Evolutionary conservation across 2,888 invertebrate genomes (phyloP).

Genomic region (Trichacis sp.): DNA sequence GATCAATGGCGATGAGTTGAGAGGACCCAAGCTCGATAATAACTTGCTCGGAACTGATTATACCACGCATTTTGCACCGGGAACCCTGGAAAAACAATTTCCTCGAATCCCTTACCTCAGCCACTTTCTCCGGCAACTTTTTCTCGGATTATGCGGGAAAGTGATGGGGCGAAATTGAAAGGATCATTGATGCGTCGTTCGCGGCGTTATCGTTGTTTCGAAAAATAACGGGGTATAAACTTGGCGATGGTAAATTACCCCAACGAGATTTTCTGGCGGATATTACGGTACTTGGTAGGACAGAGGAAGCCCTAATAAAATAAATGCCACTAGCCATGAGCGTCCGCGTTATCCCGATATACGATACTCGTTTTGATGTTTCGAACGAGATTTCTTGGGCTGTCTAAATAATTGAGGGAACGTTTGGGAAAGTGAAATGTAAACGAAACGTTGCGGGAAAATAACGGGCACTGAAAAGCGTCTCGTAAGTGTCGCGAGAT

Average conservation of each 20-base stretch:
- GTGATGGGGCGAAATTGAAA: background rate
- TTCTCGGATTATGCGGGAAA: background rate
- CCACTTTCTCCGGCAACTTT: too few relatives aligned
- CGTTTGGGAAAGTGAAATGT: too few relatives aligned
- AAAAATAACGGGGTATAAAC: constrained; percentile 11
- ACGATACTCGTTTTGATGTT: constrained; percentile 12
- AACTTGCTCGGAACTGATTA: too few relatives aligned
- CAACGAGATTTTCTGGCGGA: constrained; percentile 16
- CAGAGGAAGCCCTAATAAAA: constrained; percentile 23
- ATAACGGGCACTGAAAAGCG: too few relatives aligned
- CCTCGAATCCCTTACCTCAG: too few relatives aligned
- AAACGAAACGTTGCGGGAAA: too few relatives aligned
- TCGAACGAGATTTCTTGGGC: constrained; percentile 4
- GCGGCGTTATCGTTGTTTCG: background rate
- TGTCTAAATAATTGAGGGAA: too few relatives aligned
- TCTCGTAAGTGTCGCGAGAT: background rate
- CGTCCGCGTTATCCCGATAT: constrained; percentile 17
- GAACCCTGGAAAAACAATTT: background rate
- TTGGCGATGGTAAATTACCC: constrained; percentile 15
- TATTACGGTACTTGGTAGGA: constrained; percentile 23
- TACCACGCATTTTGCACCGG: too few relatives aligned
- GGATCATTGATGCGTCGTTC: background rate
- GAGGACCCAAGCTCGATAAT: too few relatives aligned
- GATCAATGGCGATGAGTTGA: too few relatives aligned
- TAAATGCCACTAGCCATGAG: constrained; percentile 23